Evolutionary conservation across 2,797 vertebrate genomes (phyloP), one percentile per base, ranked within the genome.

Genomic region (Crypturellus tataupa): DNA sequence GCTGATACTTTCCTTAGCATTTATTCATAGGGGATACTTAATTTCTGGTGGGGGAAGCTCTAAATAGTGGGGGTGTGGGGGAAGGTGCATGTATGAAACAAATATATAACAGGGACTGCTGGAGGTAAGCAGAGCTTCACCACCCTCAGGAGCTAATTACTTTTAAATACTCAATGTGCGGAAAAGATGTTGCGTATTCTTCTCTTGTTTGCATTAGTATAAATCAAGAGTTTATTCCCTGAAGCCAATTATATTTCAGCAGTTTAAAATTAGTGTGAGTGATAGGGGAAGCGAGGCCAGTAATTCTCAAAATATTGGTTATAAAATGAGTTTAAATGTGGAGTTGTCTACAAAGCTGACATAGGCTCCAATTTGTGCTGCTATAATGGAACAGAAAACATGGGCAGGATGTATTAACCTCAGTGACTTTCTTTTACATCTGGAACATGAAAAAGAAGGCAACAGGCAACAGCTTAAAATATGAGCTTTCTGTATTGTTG

Each of bases 261-360:
- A 33, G 39, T 91, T 91, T 82, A 69, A 67, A 87, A 67, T 80
- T 87, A 71, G 39, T n/a, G 14, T 25, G 40, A 80, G 35, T 60
- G 83, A 71, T 16, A 77, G 65, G 16, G 65, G 27, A 70, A 83
- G 59, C 72, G 67, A 51, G n/a, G 37, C 69, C 70, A 75, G 12
- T 85, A 67, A 73, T 80, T 92, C 78, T 87, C n/a, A 81, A 89
- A 89, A 68, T 78, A 56, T 8, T 88, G 35, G n/a, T 68, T 84
- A 78, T 56, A 79, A 72, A 89, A 76, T 68, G 27, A 72, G 10
- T 86, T 84, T 33, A 79, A 88, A 84, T 70, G 60, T 71, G 31
- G 39, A 65, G 14, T 25, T 44, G 33, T 58, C 49, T 71, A 44
- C 55, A 71, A 71, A 89, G 31, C 65, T 89, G 68, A n/a, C 42